These are phyloP conservation scores for Helarctos malayanus DNA, from an alignment of 2,797 vertebrate species.

Conservation along the genomic window DNA sequence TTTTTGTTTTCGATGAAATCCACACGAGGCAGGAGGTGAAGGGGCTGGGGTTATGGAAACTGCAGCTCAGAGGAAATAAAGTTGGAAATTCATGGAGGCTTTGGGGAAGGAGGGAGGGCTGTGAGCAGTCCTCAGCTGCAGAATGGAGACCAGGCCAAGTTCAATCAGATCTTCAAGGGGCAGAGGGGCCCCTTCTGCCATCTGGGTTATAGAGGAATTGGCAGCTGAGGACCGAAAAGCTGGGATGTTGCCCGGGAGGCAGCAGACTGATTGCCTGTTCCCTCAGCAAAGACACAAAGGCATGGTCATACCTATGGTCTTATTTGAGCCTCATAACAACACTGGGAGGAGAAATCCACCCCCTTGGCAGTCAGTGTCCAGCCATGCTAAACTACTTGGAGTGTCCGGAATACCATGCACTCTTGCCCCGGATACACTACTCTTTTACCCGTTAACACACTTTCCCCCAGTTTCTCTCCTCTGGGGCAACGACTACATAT, in stretches of 20 bases:
- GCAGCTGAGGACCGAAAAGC: neutral
- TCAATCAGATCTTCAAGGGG: neutral
- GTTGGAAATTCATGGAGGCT: neutral
- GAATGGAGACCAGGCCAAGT: neutral
- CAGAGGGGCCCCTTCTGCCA: neutral
- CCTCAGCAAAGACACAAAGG: neutral
- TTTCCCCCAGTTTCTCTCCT: neutral
- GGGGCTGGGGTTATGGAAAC: neutral
- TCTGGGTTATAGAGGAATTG: conserved; percentile 4
- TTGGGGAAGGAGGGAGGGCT: neutral
- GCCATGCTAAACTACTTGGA: too few relatives aligned
- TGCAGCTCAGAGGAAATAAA: neutral
- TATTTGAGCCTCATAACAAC: neutral
- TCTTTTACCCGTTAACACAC: neutral
- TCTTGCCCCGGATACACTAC: neutral
- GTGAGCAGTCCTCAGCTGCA: neutral
- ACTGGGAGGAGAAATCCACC: neutral
- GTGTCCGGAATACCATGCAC: neutral
- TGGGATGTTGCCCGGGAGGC: neutral
- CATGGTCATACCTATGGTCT: rapidly evolving
- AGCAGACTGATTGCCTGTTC: neutral
- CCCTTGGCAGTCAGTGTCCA: neutral
- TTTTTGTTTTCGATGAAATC: neutral
- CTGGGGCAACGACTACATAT: neutral
- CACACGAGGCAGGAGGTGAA: neutral